These are phyloP conservation scores for Exephanes ischioxanthus DNA, from an alignment of 2,888 invertebrate genomes.

Conservation along the genomic window DNA sequence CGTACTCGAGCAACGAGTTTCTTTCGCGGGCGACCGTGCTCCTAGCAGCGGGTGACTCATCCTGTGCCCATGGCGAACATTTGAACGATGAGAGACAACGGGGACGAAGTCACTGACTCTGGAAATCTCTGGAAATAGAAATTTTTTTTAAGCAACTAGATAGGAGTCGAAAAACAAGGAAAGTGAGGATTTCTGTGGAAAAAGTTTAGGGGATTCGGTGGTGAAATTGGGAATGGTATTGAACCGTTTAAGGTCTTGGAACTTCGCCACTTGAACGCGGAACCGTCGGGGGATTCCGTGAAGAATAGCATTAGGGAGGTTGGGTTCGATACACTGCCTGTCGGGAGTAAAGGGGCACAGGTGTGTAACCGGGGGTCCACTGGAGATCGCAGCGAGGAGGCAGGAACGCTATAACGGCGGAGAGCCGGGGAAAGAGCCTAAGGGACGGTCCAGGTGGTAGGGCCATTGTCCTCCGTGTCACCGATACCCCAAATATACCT, in stretches of 20 bases:
- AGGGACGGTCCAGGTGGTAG: conserved; percentile 75
- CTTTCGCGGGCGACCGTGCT: background rate
- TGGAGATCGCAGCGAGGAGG: conserved; percentile 37
- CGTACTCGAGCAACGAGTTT: background rate
- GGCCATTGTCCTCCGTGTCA: conserved; percentile 77
- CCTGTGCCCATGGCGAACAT: background rate
- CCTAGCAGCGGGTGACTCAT: conserved; percentile 44
- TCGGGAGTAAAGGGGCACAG: background rate
- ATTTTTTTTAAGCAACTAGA: background rate
- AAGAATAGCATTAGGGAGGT: conserved; percentile 37
- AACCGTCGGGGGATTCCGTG: background rate
- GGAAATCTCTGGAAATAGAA: background rate
- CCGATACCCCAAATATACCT: conserved; percentile 80
- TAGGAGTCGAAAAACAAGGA: background rate
- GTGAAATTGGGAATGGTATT: background rate
- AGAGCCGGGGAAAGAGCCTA: conserved; percentile 23
- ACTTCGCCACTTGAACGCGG: background rate
- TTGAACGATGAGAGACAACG: background rate
- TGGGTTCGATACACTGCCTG: background rate
- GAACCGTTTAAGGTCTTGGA: background rate
- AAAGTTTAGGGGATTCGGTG: background rate
- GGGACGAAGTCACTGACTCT: background rate
- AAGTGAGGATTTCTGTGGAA: background rate
- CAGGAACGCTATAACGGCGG: conserved; percentile 19
- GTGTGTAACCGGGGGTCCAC: conserved; percentile 54